phyloP scores from a whole-genome alignment of 2,113 vertebrate genomes.

The Sardina pilchardus region DNA sequence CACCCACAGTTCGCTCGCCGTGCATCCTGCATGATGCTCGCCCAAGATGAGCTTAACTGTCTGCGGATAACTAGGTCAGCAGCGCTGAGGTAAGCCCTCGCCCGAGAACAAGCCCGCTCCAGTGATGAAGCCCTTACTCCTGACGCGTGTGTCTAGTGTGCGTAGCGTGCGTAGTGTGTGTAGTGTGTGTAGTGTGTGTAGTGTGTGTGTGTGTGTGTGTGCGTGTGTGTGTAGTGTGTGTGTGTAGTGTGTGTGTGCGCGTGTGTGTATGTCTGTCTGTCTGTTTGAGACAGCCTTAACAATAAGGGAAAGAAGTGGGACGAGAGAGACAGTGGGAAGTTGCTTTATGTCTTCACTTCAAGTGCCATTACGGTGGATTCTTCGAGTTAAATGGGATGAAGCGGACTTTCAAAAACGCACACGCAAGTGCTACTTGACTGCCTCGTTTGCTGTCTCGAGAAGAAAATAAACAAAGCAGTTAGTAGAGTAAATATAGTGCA shows the following conservation, averaged over 20 bases:
- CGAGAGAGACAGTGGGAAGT: background rate
- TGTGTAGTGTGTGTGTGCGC: conserved; percentile 42
- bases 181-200: no score
- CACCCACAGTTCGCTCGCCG: conserved; percentile 50
- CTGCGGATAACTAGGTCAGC: conserved; percentile 57
- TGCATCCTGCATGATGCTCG: conserved; percentile 48
- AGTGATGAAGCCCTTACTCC: conserved; percentile 51
- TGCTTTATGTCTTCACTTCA: background rate
- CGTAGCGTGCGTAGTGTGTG: no score
- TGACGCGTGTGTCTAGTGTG: conserved; percentile 46
- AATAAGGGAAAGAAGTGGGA: background rate
- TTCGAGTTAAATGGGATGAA: background rate
- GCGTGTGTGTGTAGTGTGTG: conserved; percentile 50
- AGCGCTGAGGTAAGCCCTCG: conserved; percentile 53
- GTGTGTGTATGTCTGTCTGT: conserved; percentile 54
- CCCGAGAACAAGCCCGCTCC: conserved; percentile 44
- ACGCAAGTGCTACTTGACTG: background rate
- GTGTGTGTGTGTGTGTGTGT: conserved; percentile 41
- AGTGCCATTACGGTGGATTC: background rate
- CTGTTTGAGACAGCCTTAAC: conserved; percentile 2
- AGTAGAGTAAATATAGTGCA: background rate
- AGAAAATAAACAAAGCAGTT: background rate
- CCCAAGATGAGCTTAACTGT: conserved; percentile 55
- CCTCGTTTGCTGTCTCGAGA: background rate
- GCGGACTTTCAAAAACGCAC: background rate